These are phyloP conservation scores for Rhopalosiphum maidis DNA, from an alignment of 1,140 invertebrate genomes.

Conservation along the genomic window DNA sequence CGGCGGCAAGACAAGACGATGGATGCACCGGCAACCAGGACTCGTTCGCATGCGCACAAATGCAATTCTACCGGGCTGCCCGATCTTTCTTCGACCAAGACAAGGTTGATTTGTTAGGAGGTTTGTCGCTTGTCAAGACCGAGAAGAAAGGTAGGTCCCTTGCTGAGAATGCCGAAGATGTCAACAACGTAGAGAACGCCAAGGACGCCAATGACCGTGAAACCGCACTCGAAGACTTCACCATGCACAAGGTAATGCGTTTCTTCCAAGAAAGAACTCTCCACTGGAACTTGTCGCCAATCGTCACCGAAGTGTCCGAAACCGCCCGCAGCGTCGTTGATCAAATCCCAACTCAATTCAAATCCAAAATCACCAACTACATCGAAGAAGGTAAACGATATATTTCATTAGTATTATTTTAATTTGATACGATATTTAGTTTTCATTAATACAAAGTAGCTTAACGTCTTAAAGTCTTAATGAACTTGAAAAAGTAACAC, in stretches of 20 bases:
- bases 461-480: neutral
- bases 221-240: constrained; percentile 69
- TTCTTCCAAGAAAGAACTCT: constrained; percentile 70
- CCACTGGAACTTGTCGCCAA: constrained; percentile 66
- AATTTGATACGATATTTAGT: neutral
- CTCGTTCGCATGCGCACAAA: constrained; percentile 73
- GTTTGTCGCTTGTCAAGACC: constrained; percentile 68
- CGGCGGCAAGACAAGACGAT: constrained; percentile 27
- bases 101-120: constrained; percentile 67
- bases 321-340: constrained; percentile 66
- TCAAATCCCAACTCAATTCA: constrained; percentile 65
- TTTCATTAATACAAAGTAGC: neutral
- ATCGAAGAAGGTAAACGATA: constrained; percentile 67
- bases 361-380: constrained; percentile 67
- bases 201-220: constrained; percentile 67
- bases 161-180: constrained; percentile 62
- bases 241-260: constrained; percentile 66
- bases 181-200: constrained; percentile 66
- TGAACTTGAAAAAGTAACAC: neutral
- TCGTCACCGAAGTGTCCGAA: constrained; percentile 64
- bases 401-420: neutral
- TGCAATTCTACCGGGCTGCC: constrained; percentile 68
- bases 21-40: constrained; percentile 66
- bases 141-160: constrained; percentile 61
- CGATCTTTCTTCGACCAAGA: constrained; percentile 71